Evolutionary conservation across 1,140 invertebrate genomes (phyloP), one percentile per base, ranked within the genome.

Genomic region (Neuroterus valhalla): DNA sequence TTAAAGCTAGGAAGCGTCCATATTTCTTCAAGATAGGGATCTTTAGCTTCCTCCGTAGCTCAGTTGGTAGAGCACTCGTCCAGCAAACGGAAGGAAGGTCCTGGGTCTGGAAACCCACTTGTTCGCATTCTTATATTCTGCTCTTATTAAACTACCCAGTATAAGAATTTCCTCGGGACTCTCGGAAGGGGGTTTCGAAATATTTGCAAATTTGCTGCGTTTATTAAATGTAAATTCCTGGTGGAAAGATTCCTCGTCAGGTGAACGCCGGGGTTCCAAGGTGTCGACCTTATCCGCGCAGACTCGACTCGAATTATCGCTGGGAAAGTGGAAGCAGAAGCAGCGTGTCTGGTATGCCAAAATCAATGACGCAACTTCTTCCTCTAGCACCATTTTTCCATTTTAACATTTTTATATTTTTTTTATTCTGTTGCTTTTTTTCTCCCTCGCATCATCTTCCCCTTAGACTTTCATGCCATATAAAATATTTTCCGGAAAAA

Each of bases 341-440:
- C 71, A 75, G 78, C 77, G 77, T 83, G 80, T 82, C 82, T 83
- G 78, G 80, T 74, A 83, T 79, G 82, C 79, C 81, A 82, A 84
- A 85, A 85, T 85, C 84, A 80, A 85, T 85, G 84, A 81, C 78
- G 78, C 84, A 71, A 62, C 76, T 15, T 78, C 78, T 71, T 21
- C 50, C 70, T 52, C 43, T 71, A 42, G 67, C 55, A 69, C 68
- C 52, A 72, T 74, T 75, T 46, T 67, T 71, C 69, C 70, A 23
- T 26, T 66, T 50, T 75, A 76, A 71, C n/a, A n/a, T 38, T 38
- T 38, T 38, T 38, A 2, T 26, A 26, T 2, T 2, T 2, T 26
- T 2, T 4, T 2, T 4, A 26, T 26, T 26, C 26, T 26, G 52
- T 75, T 78, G 71, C 79, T 73, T 69, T 76, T 69, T 76, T 79